Conservation (phyloP, 1,140 invertebrate species). For the Diuraphis noxia region DNA sequence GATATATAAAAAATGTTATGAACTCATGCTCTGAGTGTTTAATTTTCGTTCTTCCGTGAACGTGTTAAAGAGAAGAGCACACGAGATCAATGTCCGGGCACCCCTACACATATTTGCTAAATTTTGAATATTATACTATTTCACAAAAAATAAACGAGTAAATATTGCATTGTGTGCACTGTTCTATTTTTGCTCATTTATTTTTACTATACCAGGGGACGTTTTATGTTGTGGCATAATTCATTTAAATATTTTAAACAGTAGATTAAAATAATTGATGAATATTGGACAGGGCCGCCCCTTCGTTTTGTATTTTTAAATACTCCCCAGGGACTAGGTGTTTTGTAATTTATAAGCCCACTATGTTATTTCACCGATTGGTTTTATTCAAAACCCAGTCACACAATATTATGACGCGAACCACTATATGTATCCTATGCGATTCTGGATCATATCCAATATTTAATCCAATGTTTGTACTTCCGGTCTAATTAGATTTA, state of each 20-base stretch:
- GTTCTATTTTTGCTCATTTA: neutral
- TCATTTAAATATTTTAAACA: neutral
- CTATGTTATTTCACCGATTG: neutral
- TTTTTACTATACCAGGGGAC: neutral
- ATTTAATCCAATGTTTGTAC: neutral
- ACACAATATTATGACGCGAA: neutral
- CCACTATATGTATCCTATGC: neutral
- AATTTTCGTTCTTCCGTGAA: neutral
- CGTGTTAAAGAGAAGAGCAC: neutral
- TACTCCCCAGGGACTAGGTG: neutral
- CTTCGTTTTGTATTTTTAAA: neutral
- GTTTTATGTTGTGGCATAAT: neutral
- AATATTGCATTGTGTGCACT: neutral
- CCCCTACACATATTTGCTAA: neutral
- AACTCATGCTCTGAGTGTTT: neutral
- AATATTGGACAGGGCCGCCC: neutral
- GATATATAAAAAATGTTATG: neutral
- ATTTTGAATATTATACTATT: neutral
- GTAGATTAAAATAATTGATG: neutral
- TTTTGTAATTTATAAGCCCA: neutral
- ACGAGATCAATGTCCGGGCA: no score
- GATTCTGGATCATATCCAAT: neutral
- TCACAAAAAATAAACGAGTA: neutral
- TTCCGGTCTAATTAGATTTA: conserved; percentile 7
- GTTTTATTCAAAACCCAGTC: neutral